Evolutionary conservation across 1,140 invertebrate genomes (phyloP).

Genomic region (Diabrotica virgifera): DNA sequence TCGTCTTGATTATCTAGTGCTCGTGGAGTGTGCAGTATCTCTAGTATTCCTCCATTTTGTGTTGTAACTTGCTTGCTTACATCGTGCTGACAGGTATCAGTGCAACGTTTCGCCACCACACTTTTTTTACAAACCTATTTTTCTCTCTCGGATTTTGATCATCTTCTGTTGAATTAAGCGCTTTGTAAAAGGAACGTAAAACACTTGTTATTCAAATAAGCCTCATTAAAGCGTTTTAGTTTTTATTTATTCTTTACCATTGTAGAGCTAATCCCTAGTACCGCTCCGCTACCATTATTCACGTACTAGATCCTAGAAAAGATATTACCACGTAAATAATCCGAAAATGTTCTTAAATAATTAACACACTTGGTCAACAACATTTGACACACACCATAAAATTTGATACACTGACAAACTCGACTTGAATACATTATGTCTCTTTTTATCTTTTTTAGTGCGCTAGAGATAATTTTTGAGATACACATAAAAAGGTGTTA

Average conservation of each 20-base stretch:
- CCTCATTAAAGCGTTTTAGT: background rate
- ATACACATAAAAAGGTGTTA: background rate
- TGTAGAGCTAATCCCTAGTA: background rate
- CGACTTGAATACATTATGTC: background rate
- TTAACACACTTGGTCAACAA: background rate
- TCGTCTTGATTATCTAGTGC: no score
- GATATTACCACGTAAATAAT: background rate
- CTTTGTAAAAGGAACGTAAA: no score
- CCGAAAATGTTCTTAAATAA: background rate
- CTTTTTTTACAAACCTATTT: no score
- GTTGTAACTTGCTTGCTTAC: no score
- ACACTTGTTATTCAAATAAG: background rate
- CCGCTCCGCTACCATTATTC: background rate
- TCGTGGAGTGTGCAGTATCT: no score
- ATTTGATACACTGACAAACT: background rate
- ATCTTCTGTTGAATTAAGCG: no score
- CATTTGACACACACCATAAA: constrained; percentile 2
- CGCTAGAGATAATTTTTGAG: background rate
- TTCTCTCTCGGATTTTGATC: no score
- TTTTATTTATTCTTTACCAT: background rate
- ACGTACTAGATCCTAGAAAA: background rate
- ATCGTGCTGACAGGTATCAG: no score
- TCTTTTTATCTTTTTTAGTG: background rate
- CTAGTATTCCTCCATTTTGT: no score
- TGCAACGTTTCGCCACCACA: no score